Evolutionary conservation across 2,797 vertebrate species (phyloP), one percentile per base, ranked within the genome.

Genomic region (Etheostoma nigrum): DNA sequence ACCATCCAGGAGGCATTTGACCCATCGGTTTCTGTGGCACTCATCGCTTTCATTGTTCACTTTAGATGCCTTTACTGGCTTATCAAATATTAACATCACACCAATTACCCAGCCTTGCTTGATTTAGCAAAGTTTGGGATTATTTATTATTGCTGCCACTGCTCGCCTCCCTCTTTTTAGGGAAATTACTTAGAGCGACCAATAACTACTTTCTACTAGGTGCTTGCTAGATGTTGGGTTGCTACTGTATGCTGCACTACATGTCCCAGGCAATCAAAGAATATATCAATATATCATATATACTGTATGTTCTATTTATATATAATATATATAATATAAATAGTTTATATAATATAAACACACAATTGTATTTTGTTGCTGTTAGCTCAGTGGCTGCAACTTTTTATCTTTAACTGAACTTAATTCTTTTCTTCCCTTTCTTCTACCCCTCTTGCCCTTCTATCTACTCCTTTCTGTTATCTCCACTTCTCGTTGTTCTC

Each of bases 81-180:
- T 67, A 84, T 89, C 30, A 88, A 88, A 85, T 86, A 87, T 84
- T 88, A 85, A 76, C 67, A 74, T 72, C 84, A 69, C 77, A 87
- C 75, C 84, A 85, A 89, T 89, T 90, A 86, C 65, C 67, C 59
- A 27, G 78, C 58, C 18, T 73, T 67, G 76, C 79, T 80, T 66
- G 62, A 72, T n/a, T 87, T 78, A 69, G 70, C 70, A 78, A 63
- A 89, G 73, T 69, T 68, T 79, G 59, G 73, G 69, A 79, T 82
- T 84, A 82, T 90, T 83, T 88, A 86, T 88, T 79, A 68, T 61
- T 73, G 63, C 78, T 54, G 70, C 74, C 51, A 53, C 52, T 30
- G 42, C 74, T 55, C 3, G 53, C 49, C 45, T 66, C 47, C 6
- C 45, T 78, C 42, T 63, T 72, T 77, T 66, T 73, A 61, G 68